A percentile compares a stretch with the other conserved stretches of the same genome.
phyloP scores from a whole-genome alignment of 2,113 vertebrate genomes.

The Falco punctatus region DNA sequence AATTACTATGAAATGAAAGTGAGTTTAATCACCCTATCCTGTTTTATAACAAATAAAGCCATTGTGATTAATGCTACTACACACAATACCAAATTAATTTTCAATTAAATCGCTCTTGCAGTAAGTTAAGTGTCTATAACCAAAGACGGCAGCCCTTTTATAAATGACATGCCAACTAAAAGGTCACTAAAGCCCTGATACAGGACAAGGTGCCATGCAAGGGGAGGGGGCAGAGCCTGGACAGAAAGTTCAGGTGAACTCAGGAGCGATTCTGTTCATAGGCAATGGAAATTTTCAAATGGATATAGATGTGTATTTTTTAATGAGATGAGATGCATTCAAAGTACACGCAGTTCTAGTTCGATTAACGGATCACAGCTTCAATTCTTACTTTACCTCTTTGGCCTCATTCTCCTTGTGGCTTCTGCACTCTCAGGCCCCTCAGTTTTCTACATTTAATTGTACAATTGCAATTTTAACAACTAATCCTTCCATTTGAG shows the following conservation, averaged over 20 bases:
- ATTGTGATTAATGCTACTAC: neutral
- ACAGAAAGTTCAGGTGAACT: neutral
- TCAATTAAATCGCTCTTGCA: neutral
- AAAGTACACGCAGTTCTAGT: neutral
- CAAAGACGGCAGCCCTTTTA: neutral
- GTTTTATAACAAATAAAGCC: neutral
- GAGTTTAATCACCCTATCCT: neutral
- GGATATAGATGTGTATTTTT: neutral
- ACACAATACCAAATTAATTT: neutral
- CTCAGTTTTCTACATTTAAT: neutral
- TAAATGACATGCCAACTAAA: neutral
- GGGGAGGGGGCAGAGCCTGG: neutral
- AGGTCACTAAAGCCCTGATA: neutral
- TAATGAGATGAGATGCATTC: neutral
- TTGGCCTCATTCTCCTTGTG: neutral
- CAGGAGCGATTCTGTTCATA: accelerated
- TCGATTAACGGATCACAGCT: neutral
- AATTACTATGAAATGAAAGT: neutral
- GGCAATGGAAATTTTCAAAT: neutral
- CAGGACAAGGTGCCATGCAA: neutral
- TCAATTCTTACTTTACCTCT: neutral
- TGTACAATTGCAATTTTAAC: neutral
- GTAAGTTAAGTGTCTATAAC: neutral
- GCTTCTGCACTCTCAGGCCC: neutral
- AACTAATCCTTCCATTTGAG: neutral